These are phyloP conservation scores for Meloidogyne floridensis DNA, from an alignment of 1,140 invertebrate genomes.

Conservation along the genomic window DNA sequence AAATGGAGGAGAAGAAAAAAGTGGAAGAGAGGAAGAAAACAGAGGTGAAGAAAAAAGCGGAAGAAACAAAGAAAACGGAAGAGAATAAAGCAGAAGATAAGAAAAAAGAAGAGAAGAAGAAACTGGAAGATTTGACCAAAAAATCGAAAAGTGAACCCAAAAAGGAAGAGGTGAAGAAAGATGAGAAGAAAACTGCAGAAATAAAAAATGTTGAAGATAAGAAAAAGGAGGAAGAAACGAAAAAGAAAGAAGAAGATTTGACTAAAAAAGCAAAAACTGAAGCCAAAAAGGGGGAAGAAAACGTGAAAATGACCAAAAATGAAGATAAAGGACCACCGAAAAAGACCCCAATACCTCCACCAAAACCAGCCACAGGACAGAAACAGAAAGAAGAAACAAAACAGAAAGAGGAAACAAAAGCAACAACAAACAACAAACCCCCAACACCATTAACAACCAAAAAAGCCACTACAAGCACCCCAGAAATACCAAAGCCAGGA, in stretches of 20 bases:
- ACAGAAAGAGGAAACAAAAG: neutral
- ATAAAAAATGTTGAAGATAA: neutral
- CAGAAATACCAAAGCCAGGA: neutral
- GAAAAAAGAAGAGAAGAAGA: constrained; percentile 19
- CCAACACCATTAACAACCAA: neutral
- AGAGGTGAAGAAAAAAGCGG: neutral
- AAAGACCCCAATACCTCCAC: neutral
- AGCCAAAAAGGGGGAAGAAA: neutral
- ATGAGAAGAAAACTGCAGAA: constrained; percentile 19
- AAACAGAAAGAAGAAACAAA: constrained; percentile 13
- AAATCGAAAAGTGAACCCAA: constrained; percentile 22
- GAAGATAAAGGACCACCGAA: too few species aligned
- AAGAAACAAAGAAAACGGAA: neutral
- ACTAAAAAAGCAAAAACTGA: neutral
- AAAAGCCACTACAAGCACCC: neutral
- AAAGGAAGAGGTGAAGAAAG: constrained; percentile 18
- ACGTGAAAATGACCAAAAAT: neutral
- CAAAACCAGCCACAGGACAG: neutral
- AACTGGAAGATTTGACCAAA: neutral
- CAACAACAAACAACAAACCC: neutral
- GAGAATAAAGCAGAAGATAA: constrained; percentile 12
- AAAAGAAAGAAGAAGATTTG: neutral
- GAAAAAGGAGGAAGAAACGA: constrained; percentile 16
- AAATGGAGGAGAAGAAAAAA: neutral
- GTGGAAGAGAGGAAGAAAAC: constrained; percentile 17